phyloP scores from a whole-genome alignment of 2,797 vertebrate species.

The Sebastes flavidus region DNA sequence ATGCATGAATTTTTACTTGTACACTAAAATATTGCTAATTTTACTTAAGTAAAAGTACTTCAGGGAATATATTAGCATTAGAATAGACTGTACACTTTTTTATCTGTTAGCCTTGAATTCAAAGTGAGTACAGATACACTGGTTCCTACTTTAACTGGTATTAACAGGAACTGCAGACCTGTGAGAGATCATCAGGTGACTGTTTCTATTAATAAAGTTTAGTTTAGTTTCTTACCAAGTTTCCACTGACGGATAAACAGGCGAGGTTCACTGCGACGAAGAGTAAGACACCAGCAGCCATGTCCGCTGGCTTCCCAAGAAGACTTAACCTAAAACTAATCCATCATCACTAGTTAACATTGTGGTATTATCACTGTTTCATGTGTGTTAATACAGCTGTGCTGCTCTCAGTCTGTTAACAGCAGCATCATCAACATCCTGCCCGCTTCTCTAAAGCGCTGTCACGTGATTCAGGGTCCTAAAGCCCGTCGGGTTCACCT shows the following conservation, averaged over 20 bases:
- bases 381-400: not conserved
- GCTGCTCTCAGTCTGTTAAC: not conserved
- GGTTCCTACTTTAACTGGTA: not conserved
- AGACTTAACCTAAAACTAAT: not conserved
- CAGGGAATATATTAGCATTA: not conserved
- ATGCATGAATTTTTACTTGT: not conserved
- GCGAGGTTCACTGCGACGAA: conserved; percentile 39
- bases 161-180: not conserved
- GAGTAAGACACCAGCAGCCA: conserved; percentile 62
- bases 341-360: not conserved
- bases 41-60: no score
- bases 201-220: not conserved
- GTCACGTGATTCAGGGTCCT: conserved; percentile 77
- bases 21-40: not conserved
- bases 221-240: conserved; percentile 66
- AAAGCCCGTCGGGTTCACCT: not conserved
- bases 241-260: conserved; percentile 53
- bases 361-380: not conserved
- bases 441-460: not conserved
- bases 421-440: not conserved
- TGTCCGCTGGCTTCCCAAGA: conserved; percentile 38
- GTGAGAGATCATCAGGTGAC: conserved; percentile 32
- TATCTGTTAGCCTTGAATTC: not conserved
- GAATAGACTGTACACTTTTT: not conserved
- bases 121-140: not conserved